These are phyloP conservation scores for Podarcis lilfordi DNA, from an alignment of 2,797 vertebrate genomes.

Conservation along the genomic window DNA sequence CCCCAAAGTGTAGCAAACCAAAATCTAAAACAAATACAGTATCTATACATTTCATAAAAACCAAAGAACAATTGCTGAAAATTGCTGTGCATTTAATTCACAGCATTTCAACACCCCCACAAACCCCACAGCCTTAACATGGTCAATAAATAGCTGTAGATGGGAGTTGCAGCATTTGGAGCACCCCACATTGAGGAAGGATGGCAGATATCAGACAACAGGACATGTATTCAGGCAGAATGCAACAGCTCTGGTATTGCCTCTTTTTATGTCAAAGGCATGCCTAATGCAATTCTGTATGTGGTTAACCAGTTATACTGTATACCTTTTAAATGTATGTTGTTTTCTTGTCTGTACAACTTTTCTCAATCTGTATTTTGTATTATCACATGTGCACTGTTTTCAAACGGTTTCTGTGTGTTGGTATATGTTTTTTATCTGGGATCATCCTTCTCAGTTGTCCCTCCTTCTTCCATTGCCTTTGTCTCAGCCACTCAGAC, in stretches of 20 bases:
- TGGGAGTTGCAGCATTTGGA: no score
- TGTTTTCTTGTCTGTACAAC: background rate
- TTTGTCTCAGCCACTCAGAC: constrained; percentile 76
- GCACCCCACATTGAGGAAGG: no score
- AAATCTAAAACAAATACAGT: no score
- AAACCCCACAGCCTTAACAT: no score
- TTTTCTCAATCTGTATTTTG: background rate
- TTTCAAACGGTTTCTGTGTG: background rate
- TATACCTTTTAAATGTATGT: constrained; percentile 18
- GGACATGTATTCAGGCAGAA: constrained; percentile 44
- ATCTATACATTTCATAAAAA: no score
- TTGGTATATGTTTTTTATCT: constrained; percentile 18
- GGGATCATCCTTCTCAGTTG: constrained; percentile 61
- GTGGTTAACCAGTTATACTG: constrained; percentile 30
- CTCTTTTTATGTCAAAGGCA: constrained; percentile 3
- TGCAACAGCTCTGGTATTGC: constrained; percentile 22
- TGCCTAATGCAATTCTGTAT: background rate
- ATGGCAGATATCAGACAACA: constrained; percentile 21
- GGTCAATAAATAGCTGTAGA: no score
- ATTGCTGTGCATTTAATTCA: no score
- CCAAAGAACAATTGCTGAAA: no score
- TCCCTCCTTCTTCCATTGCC: constrained; percentile 61
- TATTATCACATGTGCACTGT: constrained; percentile 11
- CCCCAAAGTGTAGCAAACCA: no score
- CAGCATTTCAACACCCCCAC: no score